These are phyloP conservation scores for Poeciliopsis turneri DNA, from an alignment of 2,797 vertebrate genomes.

Conservation along the genomic window DNA sequence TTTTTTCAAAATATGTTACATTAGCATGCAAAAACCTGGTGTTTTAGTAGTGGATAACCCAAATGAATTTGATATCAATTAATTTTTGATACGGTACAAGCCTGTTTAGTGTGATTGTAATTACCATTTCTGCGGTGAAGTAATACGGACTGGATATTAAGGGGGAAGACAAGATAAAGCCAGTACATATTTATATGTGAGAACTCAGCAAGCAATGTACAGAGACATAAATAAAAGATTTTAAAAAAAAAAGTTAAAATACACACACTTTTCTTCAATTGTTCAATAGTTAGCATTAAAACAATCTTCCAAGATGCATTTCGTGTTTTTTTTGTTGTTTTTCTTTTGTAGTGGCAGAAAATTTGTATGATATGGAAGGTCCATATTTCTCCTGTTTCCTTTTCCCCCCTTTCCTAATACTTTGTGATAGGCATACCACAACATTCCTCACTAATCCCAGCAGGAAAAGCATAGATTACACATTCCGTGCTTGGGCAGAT, in stretches of 20 bases:
- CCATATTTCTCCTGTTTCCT: not conserved
- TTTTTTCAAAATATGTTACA: conserved; percentile 80
- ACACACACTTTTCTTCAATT: conserved; percentile 6
- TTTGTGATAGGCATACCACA: conserved; percentile 73
- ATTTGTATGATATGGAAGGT: not conserved
- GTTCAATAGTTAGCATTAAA: conserved; percentile 35
- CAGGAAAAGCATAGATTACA: conserved; percentile 76
- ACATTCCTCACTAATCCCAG: conserved; percentile 73
- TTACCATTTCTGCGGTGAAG: conserved; percentile 67
- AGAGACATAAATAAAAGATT: conserved; percentile 28
- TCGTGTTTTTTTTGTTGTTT: not conserved
- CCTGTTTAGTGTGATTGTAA: conserved; percentile 75
- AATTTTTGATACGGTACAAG: conserved; percentile 80
- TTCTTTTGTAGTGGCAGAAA: not conserved
- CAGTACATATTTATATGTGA: conserved; percentile 67
- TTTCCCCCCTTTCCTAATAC: conserved; percentile 52
- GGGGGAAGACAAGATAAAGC: conserved; percentile 62
- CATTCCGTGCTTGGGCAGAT: conserved; percentile 75
- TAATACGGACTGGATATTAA: conserved; percentile 63
- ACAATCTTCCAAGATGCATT: not conserved
- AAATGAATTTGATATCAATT: conserved; percentile 83
- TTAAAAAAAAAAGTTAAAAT: conserved; percentile 28
- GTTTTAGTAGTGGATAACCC: conserved; percentile 82
- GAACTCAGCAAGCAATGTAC: conserved; percentile 54
- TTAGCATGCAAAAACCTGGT: conserved; percentile 78